phyloP scores from a whole-genome alignment of 2,113 vertebrate species.

The Suricata suricatta region DNA sequence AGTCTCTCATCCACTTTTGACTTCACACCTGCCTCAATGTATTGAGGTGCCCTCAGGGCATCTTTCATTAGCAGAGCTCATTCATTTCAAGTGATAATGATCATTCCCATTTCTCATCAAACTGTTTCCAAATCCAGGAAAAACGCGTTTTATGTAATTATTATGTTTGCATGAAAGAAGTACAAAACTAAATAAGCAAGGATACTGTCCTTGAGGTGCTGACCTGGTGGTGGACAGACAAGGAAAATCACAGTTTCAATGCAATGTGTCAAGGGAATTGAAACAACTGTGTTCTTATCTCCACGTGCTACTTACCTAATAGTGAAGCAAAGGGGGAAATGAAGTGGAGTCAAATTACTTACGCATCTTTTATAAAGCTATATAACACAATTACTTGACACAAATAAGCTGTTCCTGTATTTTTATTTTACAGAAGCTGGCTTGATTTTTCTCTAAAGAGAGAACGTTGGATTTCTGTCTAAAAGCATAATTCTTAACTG shows the following conservation, averaged over 20 bases:
- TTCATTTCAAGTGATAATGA: background rate
- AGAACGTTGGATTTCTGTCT: background rate
- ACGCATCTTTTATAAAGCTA: background rate
- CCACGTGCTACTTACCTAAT: background rate
- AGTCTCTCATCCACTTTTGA: background rate
- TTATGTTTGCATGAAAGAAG: background rate
- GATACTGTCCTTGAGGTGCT: background rate
- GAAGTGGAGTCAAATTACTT: background rate
- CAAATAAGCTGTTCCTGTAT: background rate
- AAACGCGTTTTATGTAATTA: background rate
- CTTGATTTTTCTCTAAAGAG: constrained; percentile 1
- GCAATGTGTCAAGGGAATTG: background rate
- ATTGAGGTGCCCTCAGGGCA: background rate
- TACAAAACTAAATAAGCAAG: background rate
- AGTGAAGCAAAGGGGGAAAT: background rate
- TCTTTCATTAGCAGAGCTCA: background rate
- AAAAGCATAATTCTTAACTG: background rate
- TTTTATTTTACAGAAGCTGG: background rate
- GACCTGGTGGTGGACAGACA: background rate
- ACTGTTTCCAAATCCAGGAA: background rate
- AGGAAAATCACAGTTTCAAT: background rate
- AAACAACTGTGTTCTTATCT: background rate
- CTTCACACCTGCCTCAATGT: background rate
- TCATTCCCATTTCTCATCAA: background rate
- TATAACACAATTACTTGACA: background rate